Evolutionary conservation across 2,888 invertebrate species (phyloP), one percentile per base, ranked within the genome.

Genomic region (Acronicta aceris): DNA sequence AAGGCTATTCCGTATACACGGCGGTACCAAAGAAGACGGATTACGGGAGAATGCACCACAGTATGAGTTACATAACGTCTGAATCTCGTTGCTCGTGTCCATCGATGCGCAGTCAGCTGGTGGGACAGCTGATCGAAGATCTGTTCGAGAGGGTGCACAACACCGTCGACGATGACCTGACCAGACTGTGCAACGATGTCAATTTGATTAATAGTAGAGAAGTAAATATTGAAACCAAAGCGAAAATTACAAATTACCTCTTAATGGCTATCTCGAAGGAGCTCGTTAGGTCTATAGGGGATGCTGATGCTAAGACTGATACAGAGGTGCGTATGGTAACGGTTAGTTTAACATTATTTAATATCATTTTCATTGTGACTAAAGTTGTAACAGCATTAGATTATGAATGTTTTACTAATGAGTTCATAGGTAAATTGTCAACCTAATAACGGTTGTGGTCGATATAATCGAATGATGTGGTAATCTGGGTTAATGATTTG

Each of bases 261-360:
- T 82, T 94, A 81, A 93, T 94, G 93, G 94, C 94, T 81, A 94
- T 94, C 83, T 94, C 94, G 47, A 94, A 94, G 83, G 94, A 94
- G 79, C 91, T 94, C 59, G 93, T 94, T 72, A 90, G 94, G 78
- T 94, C 94, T 43, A 94, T 94, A 66, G 94, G 94, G 55, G 94
- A 94, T 66, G 94, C 94, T 15, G 94, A 94, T 68, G 94, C 94
- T 77, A 94, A 94, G 87, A 94, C 94, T 82, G 94, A 94, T 81
- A 93, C 94, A 45, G 94, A 94, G 94, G 94, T 93, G 77, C 89
- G 91, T 90, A 84, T 77, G 80, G 73, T 81, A 76, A 74, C 66
- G 76, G 78, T 74, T 79, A 48, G 52, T 42, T 74, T 63, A 56
- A 63, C 65, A 58, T 54, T 63, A 52, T 61, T 48, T 59, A 61